A percentile compares a stretch with the other conserved stretches of the same genome.
Evolutionary conservation across 2,113 vertebrate species (phyloP).

Genomic region (Corythoichthys haematopterus): DNA sequence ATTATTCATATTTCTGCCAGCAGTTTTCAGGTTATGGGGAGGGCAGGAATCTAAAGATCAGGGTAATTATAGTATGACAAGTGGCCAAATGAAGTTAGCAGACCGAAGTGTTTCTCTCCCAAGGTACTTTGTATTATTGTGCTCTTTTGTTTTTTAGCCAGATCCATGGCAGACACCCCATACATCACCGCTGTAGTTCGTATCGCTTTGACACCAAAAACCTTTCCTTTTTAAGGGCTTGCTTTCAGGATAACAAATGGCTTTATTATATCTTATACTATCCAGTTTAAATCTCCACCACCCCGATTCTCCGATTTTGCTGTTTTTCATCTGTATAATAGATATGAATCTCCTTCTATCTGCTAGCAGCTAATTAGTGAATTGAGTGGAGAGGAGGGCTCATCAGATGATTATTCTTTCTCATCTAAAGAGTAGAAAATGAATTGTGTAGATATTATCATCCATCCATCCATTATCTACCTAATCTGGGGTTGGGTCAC

Average conservation of each 20-base stretch:
- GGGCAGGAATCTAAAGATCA: conserved; percentile 32
- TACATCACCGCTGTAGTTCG: conserved; percentile 32
- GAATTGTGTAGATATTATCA: too few species aligned
- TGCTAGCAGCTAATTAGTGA: too few species aligned
- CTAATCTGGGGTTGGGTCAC: too few species aligned
- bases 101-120: conserved; percentile 28
- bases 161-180: conserved; percentile 11
- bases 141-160: conserved; percentile 21
- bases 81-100: conserved; percentile 24
- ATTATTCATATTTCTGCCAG: conserved; percentile 39
- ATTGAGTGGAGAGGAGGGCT: too few species aligned
- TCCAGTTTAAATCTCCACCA: not conserved
- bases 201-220: conserved; percentile 19
- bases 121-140: conserved; percentile 32
- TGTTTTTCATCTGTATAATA: conserved; percentile 10
- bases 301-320: not conserved
- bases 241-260: conserved; percentile 42
- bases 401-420: too few species aligned
- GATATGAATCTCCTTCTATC: not conserved
- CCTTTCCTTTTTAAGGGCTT: conserved; percentile 25
- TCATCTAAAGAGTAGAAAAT: too few species aligned
- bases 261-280: conserved; percentile 1
- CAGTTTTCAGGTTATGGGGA: conserved; percentile 18
- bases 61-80: conserved; percentile 43
- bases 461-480: too few species aligned